Percentiles rank a stretch among this genome's conserved stretches.
Evolutionary conservation across 1,140 invertebrate genomes (phyloP).

Genomic region (Musca domestica): DNA sequence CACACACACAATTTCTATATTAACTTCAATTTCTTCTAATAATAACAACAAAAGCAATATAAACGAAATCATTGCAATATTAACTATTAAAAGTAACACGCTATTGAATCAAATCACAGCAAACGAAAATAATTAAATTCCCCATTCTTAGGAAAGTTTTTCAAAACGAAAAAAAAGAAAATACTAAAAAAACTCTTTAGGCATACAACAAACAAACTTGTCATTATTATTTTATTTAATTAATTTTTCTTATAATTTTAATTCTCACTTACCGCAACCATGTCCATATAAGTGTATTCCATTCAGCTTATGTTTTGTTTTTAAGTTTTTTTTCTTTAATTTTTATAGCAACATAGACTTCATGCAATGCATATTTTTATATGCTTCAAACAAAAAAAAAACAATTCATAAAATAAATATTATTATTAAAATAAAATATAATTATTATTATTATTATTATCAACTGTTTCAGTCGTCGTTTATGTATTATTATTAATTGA

Average conservation of each 20-base stretch:
- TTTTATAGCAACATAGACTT: background rate
- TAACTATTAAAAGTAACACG: no score
- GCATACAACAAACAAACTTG: background rate
- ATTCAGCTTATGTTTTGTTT: no score
- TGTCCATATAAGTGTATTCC: no score
- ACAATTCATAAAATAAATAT: background rate
- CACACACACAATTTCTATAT: no score
- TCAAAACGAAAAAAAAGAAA: no score
- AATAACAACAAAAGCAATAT: no score
- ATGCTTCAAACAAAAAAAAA: background rate
- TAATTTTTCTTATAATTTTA: background rate
- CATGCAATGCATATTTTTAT: background rate
- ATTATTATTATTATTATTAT: background rate
- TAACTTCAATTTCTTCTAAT: no score
- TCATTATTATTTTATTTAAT: slow-evolving; percentile 6
- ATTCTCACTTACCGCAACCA: background rate
- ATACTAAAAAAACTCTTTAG: background rate
- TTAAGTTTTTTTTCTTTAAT: background rate
- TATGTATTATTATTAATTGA: background rate
- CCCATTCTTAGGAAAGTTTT: background rate
- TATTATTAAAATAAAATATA: no score
- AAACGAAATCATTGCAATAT: no score
- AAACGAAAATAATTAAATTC: background rate
- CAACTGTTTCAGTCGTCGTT: background rate
- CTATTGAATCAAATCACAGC: background rate